Conservation (phyloP, 2,113 vertebrate species). For the Muscicapa adusta region DNA sequence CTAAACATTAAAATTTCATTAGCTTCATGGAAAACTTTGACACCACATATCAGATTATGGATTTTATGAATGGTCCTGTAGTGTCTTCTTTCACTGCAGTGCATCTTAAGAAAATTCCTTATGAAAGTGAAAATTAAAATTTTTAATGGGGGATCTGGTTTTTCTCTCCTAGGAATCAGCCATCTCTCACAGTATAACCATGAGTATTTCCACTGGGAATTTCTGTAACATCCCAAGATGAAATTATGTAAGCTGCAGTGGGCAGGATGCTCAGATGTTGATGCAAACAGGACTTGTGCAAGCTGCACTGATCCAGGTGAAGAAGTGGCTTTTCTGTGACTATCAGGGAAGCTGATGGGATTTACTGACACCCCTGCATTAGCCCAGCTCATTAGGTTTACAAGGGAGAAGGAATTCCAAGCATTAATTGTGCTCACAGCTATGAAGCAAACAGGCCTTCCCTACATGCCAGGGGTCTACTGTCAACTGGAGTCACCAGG, state of each 20-base stretch:
- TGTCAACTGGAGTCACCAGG: neutral
- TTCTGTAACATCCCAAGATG: neutral
- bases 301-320: neutral
- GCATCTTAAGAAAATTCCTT: neutral
- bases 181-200: neutral
- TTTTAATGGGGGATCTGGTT: neutral
- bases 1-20: neutral
- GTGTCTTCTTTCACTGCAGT: neutral
- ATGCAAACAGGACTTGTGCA: neutral
- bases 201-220: neutral
- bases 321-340: neutral
- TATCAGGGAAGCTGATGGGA: neutral
- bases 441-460: neutral
- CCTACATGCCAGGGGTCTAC: neutral
- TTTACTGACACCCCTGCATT: neutral
- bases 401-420: neutral
- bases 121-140: neutral
- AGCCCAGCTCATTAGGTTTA: neutral
- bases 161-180: neutral
- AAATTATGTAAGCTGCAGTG: neutral
- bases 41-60: neutral
- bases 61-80: neutral
- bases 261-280: neutral
- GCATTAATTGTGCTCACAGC: neutral
- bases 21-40: neutral